Evolutionary conservation across 2,113 vertebrate species (phyloP), one percentile per base, ranked within the genome.

Genomic region (Zosterops japonicus): DNA sequence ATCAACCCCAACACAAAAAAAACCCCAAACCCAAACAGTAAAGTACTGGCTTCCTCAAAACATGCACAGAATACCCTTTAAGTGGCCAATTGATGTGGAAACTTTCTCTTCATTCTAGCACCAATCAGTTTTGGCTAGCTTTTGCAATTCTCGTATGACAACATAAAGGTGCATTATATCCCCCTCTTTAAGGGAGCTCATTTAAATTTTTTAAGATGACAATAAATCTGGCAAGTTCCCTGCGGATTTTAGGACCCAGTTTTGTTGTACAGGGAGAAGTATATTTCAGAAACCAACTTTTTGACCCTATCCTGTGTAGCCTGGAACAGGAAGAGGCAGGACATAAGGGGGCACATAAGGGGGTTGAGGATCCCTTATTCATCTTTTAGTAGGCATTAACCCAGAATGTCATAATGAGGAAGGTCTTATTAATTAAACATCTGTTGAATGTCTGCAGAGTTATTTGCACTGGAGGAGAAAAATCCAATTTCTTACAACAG

Each of bases 381-480:
- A 49, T 85, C 53, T 91, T 90, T 85, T 49, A 85, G 27, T 55
- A 82, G 49, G 11, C 8, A 52, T 79, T 84, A 85, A 78, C 36
- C 25, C 31, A 69, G 25, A 85, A 69, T 3, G 1, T 23, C 31
- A 46, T 65, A 29, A 52, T 83, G n/a, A 14, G 8, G 33, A 87
- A 84, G 29, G 18, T 42, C 52, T 84, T 78, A 75, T 89, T 91
- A 88, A 85, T 83, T 83, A 88, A 93, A 89, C 11, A 70, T 81
- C 14, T 19, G 14, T 11, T 93, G 60, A 67, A 63, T 90, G 82
- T 47, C 57, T 41, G 15, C 22, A 39, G 53, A 70, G 24, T 65
- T 89, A 47, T 89, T 89, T 92, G 15, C 68, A 70, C 20, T 46
- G 42, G 36, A 74, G 60, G n/a, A 89, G 55, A 88, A 82, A 85